Base-by-base conservation (phyloP, 2,888 invertebrate genomes). In the Pachydiplax longipennis region DNA sequence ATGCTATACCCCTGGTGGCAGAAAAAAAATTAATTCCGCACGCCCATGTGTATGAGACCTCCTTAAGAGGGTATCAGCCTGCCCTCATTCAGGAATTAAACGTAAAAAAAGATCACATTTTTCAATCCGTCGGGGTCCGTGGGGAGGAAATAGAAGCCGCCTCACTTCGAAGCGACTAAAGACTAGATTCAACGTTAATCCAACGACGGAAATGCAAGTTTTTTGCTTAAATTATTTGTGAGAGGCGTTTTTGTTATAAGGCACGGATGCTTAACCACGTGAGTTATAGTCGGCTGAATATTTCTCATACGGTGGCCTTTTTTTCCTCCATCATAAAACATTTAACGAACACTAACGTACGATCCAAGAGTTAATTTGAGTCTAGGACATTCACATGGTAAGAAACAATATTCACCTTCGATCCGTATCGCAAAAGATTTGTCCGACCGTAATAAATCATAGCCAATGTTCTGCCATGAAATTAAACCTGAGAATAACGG, bases 11-110 rank as follows among this genome's bases (percentile, higher is more conserved):
- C 83, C n/a, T 53, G 61, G 10, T 31, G 35, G 37, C 35, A 10
- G 61, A 65, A 87, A 87, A 87, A 87, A 87, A 61, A 40, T 65
- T 40, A 37, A 61, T 65, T 87, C 87, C 87, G 37, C 87, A 87
- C 61, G 87, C 87, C 65, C 53, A 58, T 61, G 10, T 58, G 87
- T 65, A 87, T 31, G 35, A 87, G 37, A n/a, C n/a, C 18, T 15
- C 40, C 37, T 37, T 37, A 31, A 40, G 35, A 58, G 83, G 18
- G 81, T 10, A 37, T 31, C 18, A 58, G 61, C 87, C 37, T 61
- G n/a, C 61, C 87, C 61, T 58, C n/a, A 22, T 37, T 81, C 22
- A 81, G 81, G 81, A 81, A 37, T 35, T 44, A 81, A 44, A 81
- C 25, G 31, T 31, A 73, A 73, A 73, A 61, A 25, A 73, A 73